These are phyloP conservation scores for Cryptops parisi DNA, from an alignment of 2,888 invertebrate genomes.

Conservation along the genomic window DNA sequence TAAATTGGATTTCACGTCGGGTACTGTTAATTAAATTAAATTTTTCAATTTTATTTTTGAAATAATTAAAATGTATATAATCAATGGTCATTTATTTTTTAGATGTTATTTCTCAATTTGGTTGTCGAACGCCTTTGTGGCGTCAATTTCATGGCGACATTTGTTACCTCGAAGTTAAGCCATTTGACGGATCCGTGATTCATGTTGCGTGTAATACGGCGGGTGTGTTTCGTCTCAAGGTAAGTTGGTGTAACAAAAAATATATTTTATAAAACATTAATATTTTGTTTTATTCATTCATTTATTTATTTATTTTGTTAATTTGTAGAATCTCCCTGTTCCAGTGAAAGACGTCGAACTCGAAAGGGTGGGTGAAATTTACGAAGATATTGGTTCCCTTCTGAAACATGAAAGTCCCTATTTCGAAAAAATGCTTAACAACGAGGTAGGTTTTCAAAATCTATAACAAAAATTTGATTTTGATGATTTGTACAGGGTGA, in stretches of 20 bases:
- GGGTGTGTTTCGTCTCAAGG: constrained; percentile 8
- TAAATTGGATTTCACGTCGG: background rate
- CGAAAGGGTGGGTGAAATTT: constrained; percentile 5
- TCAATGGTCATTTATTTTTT: background rate
- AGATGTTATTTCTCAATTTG: constrained; percentile 10
- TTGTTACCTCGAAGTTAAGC: constrained; percentile 5
- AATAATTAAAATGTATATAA: background rate
- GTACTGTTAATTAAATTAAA: background rate
- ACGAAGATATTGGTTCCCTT: constrained; percentile 9
- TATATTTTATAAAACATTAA: background rate
- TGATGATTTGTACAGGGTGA: background rate
- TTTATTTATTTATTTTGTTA: too few relatives aligned
- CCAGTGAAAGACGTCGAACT: constrained; percentile 2
- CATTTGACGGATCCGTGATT: background rate
- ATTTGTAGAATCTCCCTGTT: background rate
- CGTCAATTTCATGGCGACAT: constrained; percentile 13
- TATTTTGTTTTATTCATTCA: too few relatives aligned
- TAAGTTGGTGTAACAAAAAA: background rate
- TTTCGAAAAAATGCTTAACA: constrained; percentile 8
- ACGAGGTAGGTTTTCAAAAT: background rate
- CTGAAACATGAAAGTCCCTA: constrained; percentile 8
- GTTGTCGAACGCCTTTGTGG: constrained; percentile 12
- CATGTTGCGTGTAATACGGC: constrained; percentile 11
- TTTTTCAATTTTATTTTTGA: background rate
- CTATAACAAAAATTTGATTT: background rate